Evolutionary conservation across 2,888 invertebrate species (phyloP), one percentile per base, ranked within the genome.

Genomic region (Gari tellinella): DNA sequence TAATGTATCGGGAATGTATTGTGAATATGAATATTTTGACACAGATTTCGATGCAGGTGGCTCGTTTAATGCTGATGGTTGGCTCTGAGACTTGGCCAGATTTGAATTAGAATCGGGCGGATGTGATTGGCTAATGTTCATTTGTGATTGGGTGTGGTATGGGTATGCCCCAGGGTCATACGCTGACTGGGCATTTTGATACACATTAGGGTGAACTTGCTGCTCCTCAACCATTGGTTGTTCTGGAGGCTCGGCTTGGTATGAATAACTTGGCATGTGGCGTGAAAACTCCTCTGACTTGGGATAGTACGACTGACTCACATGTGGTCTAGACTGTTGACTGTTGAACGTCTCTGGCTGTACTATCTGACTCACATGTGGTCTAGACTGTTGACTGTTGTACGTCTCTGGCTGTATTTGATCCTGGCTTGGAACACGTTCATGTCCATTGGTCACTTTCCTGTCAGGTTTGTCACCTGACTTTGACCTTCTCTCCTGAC

Each of bases 291-390:
- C 78, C 46, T 73, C 78, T n/a, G 70, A 73, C n/a, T 31, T 70
- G 0, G 78, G 78, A 43, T 78, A 78, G 60, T 74, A 78, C 48
- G 78, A 78, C 67, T 78, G 78, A 68, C 78, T 78, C 43, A 78
- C 78, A 65, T 78, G 72, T 41, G 79, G 75, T 45, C 63, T 64
- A 12, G 72, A 55, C 21, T 64, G 57, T 26, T 48, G 48, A 17
- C 45, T 38, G 5, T 48, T 38, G 38, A 49, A 67, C 19, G 17
- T 40, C 3, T 68, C 58, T 31, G 56, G 60, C 21, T 65, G 43
- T n/a, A n/a, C n/a, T n/a, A n/a, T n/a, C n/a, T n/a, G n/a, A 68
- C 78, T 78, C 43, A 78, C 78, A 65, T 78, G 72, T 41, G 79
- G 75, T 45, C 63, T 64, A 12, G 72, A 55, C 21, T 64, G 57